Percentiles rank a stretch among this genome's conserved stretches.
phyloP scores from a whole-genome alignment of 2,797 vertebrate genomes.

The Centropyge bicolor region DNA sequence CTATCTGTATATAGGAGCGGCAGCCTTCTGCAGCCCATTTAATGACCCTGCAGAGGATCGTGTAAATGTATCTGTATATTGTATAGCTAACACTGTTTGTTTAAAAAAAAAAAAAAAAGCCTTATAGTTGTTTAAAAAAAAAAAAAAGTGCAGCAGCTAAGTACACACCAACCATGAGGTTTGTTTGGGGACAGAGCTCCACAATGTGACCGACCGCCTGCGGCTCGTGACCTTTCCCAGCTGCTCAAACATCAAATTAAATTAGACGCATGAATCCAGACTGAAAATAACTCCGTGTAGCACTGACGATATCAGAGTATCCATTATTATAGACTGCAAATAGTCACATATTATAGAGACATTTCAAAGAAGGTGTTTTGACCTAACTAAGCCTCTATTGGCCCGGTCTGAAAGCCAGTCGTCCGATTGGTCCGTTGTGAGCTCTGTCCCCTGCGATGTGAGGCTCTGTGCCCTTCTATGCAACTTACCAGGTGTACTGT shows the following conservation, averaged over 20 bases:
- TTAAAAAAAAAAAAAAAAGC: conserved; percentile 80
- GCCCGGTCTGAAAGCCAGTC: conserved; percentile 13
- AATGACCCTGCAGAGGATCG: conserved; percentile 73
- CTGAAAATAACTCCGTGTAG: conserved; percentile 9
- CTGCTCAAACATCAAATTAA: conserved; percentile 60
- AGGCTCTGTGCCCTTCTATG: conserved; percentile 94
- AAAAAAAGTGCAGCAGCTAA: conserved; percentile 80
- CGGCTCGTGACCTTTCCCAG: conserved; percentile 53
- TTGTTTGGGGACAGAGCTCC: conserved; percentile 82
- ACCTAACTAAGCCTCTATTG: not conserved
- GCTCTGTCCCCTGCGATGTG: conserved; percentile 83
- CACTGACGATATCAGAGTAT: not conserved
- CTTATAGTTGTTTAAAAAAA: conserved; percentile 86
- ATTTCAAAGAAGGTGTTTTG: not conserved
- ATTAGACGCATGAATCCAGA: conserved; percentile 4
- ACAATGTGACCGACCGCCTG: conserved; percentile 54
- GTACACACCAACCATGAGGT: conserved; percentile 85
- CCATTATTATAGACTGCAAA: not conserved
- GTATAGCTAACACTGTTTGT: conserved; percentile 89
- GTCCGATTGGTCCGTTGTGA: conserved; percentile 67
- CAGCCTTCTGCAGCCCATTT: conserved; percentile 70
- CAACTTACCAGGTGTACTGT: conserved; percentile 92
- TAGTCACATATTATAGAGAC: not conserved
- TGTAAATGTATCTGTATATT: conserved; percentile 84
- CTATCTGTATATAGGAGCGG: conserved; percentile 81